Conservation (phyloP, 2,888 invertebrate species). For the Amphipyra tragopoginis region DNA sequence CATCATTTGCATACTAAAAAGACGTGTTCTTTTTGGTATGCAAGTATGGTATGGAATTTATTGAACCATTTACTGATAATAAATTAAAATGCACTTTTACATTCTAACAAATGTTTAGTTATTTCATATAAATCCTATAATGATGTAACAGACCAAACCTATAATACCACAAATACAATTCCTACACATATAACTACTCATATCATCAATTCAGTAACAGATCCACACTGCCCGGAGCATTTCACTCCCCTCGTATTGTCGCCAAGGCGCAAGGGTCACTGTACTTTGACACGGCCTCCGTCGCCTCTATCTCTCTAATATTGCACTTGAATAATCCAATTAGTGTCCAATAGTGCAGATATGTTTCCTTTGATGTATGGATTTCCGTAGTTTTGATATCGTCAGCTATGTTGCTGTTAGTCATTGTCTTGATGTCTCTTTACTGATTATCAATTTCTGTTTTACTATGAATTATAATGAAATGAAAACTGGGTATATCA, state of each 20-base stretch:
- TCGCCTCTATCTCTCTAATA: slow-evolving; percentile 82
- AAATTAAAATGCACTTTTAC: no score
- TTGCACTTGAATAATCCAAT: slow-evolving; percentile 83
- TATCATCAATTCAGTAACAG: slow-evolving; percentile 44
- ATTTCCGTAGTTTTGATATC: slow-evolving; percentile 27
- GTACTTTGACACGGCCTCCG: slow-evolving; percentile 75
- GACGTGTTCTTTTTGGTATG: no score
- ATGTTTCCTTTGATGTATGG: slow-evolving; percentile 74
- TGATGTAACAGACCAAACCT: slow-evolving; percentile 16
- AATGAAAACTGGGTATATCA: no score
- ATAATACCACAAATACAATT: slow-evolving; percentile 19
- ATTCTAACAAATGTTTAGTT: no score
- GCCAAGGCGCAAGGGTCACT: slow-evolving; percentile 79
- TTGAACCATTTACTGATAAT: no score
- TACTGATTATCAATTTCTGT: no score
- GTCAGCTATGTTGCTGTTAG: slow-evolving; percentile 1
- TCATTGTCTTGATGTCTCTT: neutral
- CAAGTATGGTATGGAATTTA: no score
- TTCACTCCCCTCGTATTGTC: slow-evolving; percentile 61
- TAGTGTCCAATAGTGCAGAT: slow-evolving; percentile 72
- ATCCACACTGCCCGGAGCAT: slow-evolving; percentile 50
- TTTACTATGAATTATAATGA: no score
- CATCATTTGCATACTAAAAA: no score
- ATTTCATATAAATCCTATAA: neutral
- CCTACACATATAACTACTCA: slow-evolving; percentile 19